Conservation (phyloP, 2,113 vertebrate genomes). For the Probosciger aterrimus region DNA sequence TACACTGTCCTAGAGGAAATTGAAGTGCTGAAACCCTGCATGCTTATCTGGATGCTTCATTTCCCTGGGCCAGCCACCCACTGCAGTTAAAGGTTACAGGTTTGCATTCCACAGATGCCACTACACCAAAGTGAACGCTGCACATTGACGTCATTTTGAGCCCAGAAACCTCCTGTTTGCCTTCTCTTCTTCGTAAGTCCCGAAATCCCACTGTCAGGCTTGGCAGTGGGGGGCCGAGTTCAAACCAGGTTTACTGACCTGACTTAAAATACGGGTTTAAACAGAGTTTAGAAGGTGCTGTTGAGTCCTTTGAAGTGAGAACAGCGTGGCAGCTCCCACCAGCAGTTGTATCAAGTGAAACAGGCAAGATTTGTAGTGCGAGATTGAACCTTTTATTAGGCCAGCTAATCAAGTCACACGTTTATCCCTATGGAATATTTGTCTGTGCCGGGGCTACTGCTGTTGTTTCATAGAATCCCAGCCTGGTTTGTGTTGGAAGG, state of each 20-base stretch:
- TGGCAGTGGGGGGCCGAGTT: background rate
- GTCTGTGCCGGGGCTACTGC: background rate
- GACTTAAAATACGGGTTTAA: background rate
- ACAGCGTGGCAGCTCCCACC: background rate
- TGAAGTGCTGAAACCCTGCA: background rate
- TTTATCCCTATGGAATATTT: background rate
- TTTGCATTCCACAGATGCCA: slow-evolving; percentile 49
- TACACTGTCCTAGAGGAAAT: background rate
- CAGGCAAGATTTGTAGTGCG: background rate
- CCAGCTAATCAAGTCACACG: background rate
- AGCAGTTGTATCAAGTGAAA: background rate
- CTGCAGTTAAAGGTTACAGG: slow-evolving; percentile 22
- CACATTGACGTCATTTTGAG: background rate
- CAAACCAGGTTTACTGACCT: background rate
- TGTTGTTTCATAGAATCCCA: background rate
- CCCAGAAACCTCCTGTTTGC: background rate
- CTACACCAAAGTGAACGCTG: background rate
- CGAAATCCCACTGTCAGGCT: background rate
- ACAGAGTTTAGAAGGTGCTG: background rate
- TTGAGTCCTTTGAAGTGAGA: background rate
- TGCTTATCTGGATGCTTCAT: background rate
- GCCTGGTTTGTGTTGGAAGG: background rate
- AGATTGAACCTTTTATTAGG: background rate
- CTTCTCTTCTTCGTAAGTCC: background rate
- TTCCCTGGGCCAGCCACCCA: background rate